Conservation (phyloP, 2,888 invertebrate genomes). For the Dryadula phaetusa region DNA sequence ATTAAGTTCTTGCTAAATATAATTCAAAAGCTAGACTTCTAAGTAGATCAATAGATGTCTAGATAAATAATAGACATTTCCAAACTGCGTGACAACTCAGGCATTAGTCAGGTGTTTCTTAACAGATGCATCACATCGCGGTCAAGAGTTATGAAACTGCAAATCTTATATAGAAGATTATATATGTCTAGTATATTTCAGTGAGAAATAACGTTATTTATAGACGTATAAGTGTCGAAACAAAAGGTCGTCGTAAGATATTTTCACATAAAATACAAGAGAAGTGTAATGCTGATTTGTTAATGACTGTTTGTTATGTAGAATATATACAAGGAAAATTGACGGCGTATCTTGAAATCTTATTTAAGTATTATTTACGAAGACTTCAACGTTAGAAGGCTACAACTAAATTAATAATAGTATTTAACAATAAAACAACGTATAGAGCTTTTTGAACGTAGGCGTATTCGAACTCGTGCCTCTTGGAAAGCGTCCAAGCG, state of each 20-base stretch:
- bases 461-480: too few species aligned
- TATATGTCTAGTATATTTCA: not conserved
- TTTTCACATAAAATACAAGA: constrained; percentile 11
- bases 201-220: not conserved
- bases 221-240: constrained; percentile 49
- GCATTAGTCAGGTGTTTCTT: constrained; percentile 42
- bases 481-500: too few species aligned
- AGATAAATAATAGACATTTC: constrained; percentile 41
- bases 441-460: too few species aligned
- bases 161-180: not conserved
- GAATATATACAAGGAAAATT: constrained; percentile 11
- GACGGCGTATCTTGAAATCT: not conserved
- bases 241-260: constrained; percentile 12
- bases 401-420: not conserved
- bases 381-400: constrained; percentile 7
- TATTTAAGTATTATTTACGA: constrained; percentile 8
- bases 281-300: constrained; percentile 13
- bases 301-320: constrained; percentile 6
- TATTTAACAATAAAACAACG: too few species aligned
- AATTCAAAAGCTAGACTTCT: constrained; percentile 25
- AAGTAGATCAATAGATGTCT: constrained; percentile 39
- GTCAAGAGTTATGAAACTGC: constrained; percentile 8
- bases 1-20: constrained; percentile 16
- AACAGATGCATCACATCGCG: constrained; percentile 1
- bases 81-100: constrained; percentile 46